phyloP scores from a whole-genome alignment of 2,113 vertebrate species.

The Notothenia rossii region DNA sequence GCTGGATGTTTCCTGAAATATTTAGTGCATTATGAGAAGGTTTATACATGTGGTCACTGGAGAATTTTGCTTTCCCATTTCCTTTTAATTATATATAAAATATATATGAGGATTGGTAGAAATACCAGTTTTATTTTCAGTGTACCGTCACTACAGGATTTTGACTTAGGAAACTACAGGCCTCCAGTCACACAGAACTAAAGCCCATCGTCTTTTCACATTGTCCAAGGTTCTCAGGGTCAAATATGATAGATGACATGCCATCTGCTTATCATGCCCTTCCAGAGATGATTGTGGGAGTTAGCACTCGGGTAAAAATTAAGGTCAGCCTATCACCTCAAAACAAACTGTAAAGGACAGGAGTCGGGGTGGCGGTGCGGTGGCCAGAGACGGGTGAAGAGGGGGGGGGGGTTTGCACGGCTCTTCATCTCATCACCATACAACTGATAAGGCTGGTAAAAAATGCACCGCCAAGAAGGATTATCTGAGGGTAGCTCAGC shows the following conservation, averaged over 20 bases:
- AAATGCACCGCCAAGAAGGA: slow-evolving; percentile 76
- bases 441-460: slow-evolving; percentile 76
- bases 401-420: slow-evolving; percentile 28
- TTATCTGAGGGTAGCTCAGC: slow-evolving; percentile 78
- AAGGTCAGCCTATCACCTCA: slow-evolving; percentile 77
- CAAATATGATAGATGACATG: slow-evolving; percentile 80
- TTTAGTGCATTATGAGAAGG: slow-evolving; percentile 15
- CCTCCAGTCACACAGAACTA: slow-evolving; percentile 48
- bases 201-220: slow-evolving; percentile 68
- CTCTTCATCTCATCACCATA: slow-evolving; percentile 72
- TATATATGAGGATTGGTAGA: slow-evolving; percentile 21
- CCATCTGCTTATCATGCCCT: slow-evolving; percentile 80
- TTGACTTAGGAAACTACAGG: slow-evolving; percentile 13
- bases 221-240: slow-evolving; percentile 71
- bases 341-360: slow-evolving; percentile 59
- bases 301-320: slow-evolving; percentile 66
- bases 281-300: slow-evolving; percentile 71
- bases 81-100: slow-evolving; percentile 31
- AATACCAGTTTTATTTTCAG: slow-evolving; percentile 7
- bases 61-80: slow-evolving; percentile 18
- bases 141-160: slow-evolving; percentile 26
- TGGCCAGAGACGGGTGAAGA: slow-evolving; percentile 10
- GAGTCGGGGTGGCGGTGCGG: slow-evolving; percentile 30
- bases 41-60: slow-evolving; percentile 15
- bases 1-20: slow-evolving; percentile 15